These are phyloP conservation scores for Achlya flavicornis DNA, from an alignment of 2,888 invertebrate genomes.

Conservation along the genomic window DNA sequence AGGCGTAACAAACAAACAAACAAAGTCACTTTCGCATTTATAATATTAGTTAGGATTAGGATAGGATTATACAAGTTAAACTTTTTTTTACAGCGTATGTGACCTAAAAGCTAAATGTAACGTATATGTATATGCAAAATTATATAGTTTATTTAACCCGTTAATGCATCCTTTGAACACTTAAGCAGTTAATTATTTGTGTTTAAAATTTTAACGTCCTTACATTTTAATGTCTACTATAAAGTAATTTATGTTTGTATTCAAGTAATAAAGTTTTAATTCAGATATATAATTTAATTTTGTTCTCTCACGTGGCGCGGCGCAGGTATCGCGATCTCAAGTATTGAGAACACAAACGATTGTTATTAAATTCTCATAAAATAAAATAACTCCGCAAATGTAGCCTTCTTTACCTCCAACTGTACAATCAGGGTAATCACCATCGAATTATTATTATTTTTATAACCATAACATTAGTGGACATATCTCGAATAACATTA, in stretches of 20 bases:
- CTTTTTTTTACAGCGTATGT: neutral
- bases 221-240: constrained; percentile 5
- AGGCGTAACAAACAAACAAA: too few species aligned
- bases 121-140: neutral
- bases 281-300: constrained; percentile 15
- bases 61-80: too few species aligned
- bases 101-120: constrained; percentile 8
- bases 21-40: too few species aligned
- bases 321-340: constrained; percentile 11
- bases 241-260: constrained; percentile 12
- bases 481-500: too few species aligned
- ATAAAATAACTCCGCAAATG: constrained; percentile 36
- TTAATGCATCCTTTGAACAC: constrained; percentile 6
- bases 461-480: neutral
- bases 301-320: constrained; percentile 12
- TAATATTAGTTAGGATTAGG: too few species aligned
- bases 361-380: constrained; percentile 46
- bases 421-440: constrained; percentile 9
- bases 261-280: constrained; percentile 12
- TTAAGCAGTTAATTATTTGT: constrained; percentile 5
- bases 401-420: constrained; percentile 22
- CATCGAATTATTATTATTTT: neutral
- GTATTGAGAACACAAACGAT: constrained; percentile 25
- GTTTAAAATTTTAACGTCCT: constrained; percentile 9
- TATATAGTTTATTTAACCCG: constrained; percentile 8